Evolutionary conservation across 2,888 invertebrate species (phyloP), one percentile per base, ranked within the genome.

Genomic region (Parnassius smintheus): DNA sequence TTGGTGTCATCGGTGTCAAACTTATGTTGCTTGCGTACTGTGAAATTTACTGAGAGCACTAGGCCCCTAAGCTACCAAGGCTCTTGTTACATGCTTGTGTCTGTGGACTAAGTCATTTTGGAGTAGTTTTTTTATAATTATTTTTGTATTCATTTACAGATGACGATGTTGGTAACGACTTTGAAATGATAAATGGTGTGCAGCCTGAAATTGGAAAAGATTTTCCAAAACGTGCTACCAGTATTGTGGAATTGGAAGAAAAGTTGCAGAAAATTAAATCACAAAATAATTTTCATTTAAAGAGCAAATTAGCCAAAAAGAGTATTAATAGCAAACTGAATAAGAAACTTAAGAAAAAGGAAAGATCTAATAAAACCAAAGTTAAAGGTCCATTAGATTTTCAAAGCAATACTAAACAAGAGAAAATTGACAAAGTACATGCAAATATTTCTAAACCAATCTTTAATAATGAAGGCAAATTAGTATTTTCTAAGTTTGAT

Each of bases 401-500:
- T 53, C 54, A 54, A 35, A 69, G 54, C 42, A 66, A 66, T 35
- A 56, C 22, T 25, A 67, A 60, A 62, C 68, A 69, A 56, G 63
- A 49, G 67, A 70, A 58, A 50, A 68, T 56, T 86, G 86, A 63
- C 18, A 89, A 86, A 68, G 66, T 75, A 13, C 81, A 79, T 67
- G 75, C 88, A 7, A 89, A 92, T 70, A 81, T 87, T 56, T 79
- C 93, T 0, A 96, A 95, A 78, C 95, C 96, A n/a, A 93, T 96
- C 18, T 97, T 95, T 72, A 97, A 97, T 81, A 95, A 94, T 71
- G 96, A 97, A 68, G 96, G 96, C 2, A 96, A 97, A 88, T 94
- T 98, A 78, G 97, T 98, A 1, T 98, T 96, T 79, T 97, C 97
- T 7, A 98, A 98, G 89, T 96, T 98, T 84, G 97, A 98, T 82